phyloP scores from a whole-genome alignment of 2,888 invertebrate species.

The Leucozona laternaria region DNA sequence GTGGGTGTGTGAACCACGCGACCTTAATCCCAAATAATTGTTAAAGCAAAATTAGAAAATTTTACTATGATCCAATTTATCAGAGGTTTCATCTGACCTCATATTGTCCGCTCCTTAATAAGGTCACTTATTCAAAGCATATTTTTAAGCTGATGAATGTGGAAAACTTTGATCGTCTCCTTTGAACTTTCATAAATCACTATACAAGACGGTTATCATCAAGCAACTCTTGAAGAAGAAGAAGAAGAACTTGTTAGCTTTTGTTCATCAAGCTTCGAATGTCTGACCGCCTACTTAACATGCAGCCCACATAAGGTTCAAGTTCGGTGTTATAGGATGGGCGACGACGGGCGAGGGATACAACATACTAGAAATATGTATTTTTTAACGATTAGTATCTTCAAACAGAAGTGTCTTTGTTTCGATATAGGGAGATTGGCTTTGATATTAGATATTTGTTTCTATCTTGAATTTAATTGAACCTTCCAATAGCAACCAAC shows the following conservation, averaged over 20 bases:
- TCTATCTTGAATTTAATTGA: slow-evolving; percentile 33
- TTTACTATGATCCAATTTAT: not conserved
- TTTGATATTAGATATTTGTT: slow-evolving; percentile 51
- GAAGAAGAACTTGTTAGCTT: not conserved
- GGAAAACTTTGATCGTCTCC: not conserved
- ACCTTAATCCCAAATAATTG: slow-evolving; percentile 3
- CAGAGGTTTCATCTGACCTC: not conserved
- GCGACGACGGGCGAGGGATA: no score
- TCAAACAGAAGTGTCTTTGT: slow-evolving; percentile 30
- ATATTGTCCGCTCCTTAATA: slow-evolving; percentile 1
- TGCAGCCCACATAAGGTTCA: slow-evolving; percentile 65
- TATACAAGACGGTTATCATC: not conserved
- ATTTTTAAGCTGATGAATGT: not conserved
- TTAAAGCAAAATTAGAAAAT: not conserved
- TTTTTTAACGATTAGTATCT: slow-evolving; percentile 16
- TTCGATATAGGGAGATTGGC: slow-evolving; percentile 46
- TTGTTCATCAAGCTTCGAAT: slow-evolving; percentile 30
- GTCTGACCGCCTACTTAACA: slow-evolving; percentile 68
- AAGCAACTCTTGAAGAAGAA: not conserved
- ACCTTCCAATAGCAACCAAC: not conserved
- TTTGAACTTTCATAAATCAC: slow-evolving; percentile 36
- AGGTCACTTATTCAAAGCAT: not conserved
- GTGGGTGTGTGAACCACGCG: slow-evolving; percentile 38
- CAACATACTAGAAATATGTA: not conserved
- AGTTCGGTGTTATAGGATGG: slow-evolving; percentile 18